These are phyloP conservation scores for Calypte anna DNA, from an alignment of 2,113 vertebrate genomes.

Conservation along the genomic window DNA sequence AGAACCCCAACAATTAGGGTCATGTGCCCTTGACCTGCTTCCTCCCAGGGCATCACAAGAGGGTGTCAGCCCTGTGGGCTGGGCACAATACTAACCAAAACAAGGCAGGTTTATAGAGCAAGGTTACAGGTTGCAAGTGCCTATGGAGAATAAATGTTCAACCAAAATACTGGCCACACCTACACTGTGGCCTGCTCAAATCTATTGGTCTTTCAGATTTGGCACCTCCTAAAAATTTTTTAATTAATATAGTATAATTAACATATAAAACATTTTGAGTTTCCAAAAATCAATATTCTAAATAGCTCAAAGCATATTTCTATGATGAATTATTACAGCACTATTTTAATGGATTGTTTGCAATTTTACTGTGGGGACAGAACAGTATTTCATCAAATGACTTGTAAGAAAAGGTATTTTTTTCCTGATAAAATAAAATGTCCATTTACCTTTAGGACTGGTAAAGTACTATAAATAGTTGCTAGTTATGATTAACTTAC, in stretches of 20 bases:
- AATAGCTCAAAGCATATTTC: not conserved
- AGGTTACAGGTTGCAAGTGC: accelerated
- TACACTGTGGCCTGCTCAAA: not conserved
- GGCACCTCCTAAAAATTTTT: not conserved
- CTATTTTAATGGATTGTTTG: not conserved
- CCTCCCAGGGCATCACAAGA: not conserved
- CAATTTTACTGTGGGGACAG: not conserved
- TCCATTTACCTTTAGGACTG: not conserved
- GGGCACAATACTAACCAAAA: accelerated
- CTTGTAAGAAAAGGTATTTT: not conserved
- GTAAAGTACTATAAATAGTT: not conserved
- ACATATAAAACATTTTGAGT: not conserved
- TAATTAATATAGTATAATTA: not conserved
- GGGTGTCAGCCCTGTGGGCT: not conserved
- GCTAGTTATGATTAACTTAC: not conserved
- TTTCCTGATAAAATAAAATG: not conserved
- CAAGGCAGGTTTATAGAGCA: not conserved
- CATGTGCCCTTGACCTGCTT: not conserved
- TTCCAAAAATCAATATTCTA: not conserved
- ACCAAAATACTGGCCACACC: not conserved
- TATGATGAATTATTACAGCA: not conserved
- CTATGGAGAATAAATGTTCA: not conserved
- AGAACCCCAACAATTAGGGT: not conserved
- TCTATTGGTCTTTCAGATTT: not conserved
- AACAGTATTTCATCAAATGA: not conserved